phyloP scores from a whole-genome alignment of 2,113 vertebrate species.

The Pampusana beccarii region DNA sequence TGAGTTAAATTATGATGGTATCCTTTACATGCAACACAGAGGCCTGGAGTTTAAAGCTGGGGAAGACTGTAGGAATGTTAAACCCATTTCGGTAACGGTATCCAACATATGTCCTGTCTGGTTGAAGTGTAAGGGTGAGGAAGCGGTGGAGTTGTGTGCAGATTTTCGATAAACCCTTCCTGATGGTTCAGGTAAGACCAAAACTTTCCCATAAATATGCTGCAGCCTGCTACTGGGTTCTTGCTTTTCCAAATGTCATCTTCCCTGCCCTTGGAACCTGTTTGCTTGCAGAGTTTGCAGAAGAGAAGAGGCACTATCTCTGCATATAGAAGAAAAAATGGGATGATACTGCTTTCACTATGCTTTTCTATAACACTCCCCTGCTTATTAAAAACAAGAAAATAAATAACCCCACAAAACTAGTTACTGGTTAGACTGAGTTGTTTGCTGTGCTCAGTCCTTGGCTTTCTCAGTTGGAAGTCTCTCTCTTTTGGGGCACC shows the following conservation, averaged over 20 bases:
- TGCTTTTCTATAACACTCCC: background rate
- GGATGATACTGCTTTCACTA: background rate
- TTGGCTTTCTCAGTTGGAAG: background rate
- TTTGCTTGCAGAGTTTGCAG: background rate
- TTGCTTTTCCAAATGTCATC: background rate
- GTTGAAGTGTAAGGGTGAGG: background rate
- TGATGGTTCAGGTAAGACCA: background rate
- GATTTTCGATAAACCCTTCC: background rate
- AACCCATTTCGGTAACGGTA: constrained; percentile 47
- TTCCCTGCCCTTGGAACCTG: background rate
- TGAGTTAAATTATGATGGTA: constrained; percentile 48
- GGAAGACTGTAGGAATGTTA: constrained; percentile 32
- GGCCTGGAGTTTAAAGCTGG: constrained; percentile 20
- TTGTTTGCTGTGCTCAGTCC: background rate
- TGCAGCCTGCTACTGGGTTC: background rate
- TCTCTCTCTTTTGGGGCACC: background rate
- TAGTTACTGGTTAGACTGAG: background rate
- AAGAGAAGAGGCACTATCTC: background rate
- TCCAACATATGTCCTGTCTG: background rate
- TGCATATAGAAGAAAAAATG: background rate
- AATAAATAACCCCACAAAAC: background rate
- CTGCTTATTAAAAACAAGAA: background rate
- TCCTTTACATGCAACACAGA: background rate
- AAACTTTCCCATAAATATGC: background rate
- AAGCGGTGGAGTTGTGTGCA: background rate